Conservation (phyloP, 2,888 invertebrate genomes). For the Agonopterix subpropinquella region DNA sequence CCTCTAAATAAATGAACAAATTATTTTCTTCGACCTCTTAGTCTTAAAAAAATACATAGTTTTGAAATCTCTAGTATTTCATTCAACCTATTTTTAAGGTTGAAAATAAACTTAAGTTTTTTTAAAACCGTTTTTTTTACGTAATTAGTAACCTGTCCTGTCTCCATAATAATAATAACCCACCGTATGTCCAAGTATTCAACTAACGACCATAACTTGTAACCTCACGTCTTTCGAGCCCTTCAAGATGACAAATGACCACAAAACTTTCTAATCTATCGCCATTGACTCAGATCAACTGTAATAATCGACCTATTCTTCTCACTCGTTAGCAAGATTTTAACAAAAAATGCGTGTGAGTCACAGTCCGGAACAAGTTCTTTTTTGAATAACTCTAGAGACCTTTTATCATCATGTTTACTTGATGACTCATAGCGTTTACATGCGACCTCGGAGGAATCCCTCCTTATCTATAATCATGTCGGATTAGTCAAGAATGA, state of each 20-base stretch:
- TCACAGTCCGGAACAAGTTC: slow-evolving; percentile 21
- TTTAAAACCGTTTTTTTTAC: too few relatives aligned
- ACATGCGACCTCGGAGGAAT: slow-evolving; percentile 45
- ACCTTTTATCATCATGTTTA: slow-evolving; percentile 29
- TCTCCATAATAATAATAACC: too few relatives aligned
- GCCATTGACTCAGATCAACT: slow-evolving; percentile 1
- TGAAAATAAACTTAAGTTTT: too few relatives aligned
- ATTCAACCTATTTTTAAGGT: too few relatives aligned
- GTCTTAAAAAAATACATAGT: too few relatives aligned
- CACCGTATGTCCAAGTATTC: too few relatives aligned
- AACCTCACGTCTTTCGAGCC: neutral
- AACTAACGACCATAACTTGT: too few relatives aligned
- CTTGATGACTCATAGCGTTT: slow-evolving; percentile 39
- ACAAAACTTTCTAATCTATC: neutral
- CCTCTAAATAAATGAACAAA: too few relatives aligned
- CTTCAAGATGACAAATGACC: slow-evolving; percentile 9
- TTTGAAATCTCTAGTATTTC: too few relatives aligned
- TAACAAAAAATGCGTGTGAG: slow-evolving; percentile 29
- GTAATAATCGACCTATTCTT: slow-evolving; percentile 5
- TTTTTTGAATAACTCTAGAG: slow-evolving; percentile 11
- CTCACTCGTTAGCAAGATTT: slow-evolving; percentile 16
- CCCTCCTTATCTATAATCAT: slow-evolving; percentile 26
- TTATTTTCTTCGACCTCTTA: too few relatives aligned
- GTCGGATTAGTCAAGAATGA: slow-evolving; percentile 7
- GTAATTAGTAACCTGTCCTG: too few relatives aligned